Evolutionary conservation across 2,888 invertebrate genomes (phyloP), one percentile per base, ranked within the genome.

Genomic region (Ceratothoa steindachneri): DNA sequence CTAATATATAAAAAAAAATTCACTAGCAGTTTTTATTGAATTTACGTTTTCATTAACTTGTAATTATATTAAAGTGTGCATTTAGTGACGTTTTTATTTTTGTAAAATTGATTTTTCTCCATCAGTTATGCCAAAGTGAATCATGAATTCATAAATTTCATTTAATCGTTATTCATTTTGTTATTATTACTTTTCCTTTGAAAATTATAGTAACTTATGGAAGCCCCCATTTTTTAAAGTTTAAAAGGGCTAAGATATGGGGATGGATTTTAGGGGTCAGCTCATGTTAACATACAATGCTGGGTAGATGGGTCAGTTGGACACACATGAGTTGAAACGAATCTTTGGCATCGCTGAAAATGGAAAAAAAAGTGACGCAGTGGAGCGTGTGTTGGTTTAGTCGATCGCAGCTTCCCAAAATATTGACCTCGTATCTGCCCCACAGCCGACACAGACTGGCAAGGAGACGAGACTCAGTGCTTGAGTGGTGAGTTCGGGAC

Each of bases 361-460:
- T 41, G 5, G 5, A 9, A n/a, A n/a, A n/a, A n/a, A n/a, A 15
- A 41, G 41, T 41, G 41, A 9, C 15, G 15, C 41, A 15, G 15
- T 9, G 41, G 41, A 41, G 41, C 15, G 41, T 5, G 5, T 41
- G 41, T 15, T 41, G 15, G 41, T 41, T 41, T 41, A 41, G 15
- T 41, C 15, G 41, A n/a, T n/a, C n/a, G n/a, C n/a, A n/a, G n/a
- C n/a, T n/a, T n/a, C 41, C 5, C 5, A 41, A 41, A 41, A 24
- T 60, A 60, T 60, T 60, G 19, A 60, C 60, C 60, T 24, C 22
- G 60, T 60, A 60, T 60, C 24, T 60, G 60, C 19, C 27, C 52
- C 60, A 60, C 60, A 60, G 60, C 60, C 60, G 60, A 60, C 60
- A 60, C 60, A 60, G 22, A 60, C 24, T 60, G 60, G 60, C 60